Base-by-base conservation (phyloP, 2,797 vertebrate genomes). In the Clarias laeviceps region DNA sequence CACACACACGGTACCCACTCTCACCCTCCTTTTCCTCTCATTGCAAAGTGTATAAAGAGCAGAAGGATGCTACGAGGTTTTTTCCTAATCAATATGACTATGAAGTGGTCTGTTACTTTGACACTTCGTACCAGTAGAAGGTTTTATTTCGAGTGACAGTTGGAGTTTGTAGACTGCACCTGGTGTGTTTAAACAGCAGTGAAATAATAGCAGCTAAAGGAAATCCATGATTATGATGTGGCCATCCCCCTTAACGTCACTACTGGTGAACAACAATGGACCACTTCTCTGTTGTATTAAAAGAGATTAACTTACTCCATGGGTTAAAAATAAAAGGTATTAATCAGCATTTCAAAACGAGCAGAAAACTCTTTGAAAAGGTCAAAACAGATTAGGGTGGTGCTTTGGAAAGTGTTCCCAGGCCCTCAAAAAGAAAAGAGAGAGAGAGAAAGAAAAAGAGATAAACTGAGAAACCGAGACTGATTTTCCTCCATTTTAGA, bases 11-110 rank as follows among this genome's bases (percentile, higher is more conserved):
- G 18, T 37, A 84, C 77, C 27, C 82, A 65, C 76, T 27, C 80
- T 15, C 15, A 56, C 29, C 18, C 84, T 37, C 68, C 64, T 54
- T 62, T 29, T 12, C 32, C 54, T 88, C 90, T 94, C 92, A 93
- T 94, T 94, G 95, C 83, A 87, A 64, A 89, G 86, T 82, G 81
- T n/a, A 88, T 73, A 66, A 66, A 70, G 27, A 40, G 45, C n/a
- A 73, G 22, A 82, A 37, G 65, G 79, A 82, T 57, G 17, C n/a
- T 34, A 81, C 65, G 20, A 69, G 20, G 45, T 59, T n/a, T 80
- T 70, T 40, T 50, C 18, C 29, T 40, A 82, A 77, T 82, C 34
- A 82, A 62, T 72, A 69, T 62, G 37, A 54, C 17, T 56, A 68
- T 32, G 29, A 82, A 24, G 50, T 77, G 80, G n/a, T 68, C 62